These are phyloP conservation scores for Adelosebastes latens DNA, from an alignment of 2,797 vertebrate species.

Conservation along the genomic window DNA sequence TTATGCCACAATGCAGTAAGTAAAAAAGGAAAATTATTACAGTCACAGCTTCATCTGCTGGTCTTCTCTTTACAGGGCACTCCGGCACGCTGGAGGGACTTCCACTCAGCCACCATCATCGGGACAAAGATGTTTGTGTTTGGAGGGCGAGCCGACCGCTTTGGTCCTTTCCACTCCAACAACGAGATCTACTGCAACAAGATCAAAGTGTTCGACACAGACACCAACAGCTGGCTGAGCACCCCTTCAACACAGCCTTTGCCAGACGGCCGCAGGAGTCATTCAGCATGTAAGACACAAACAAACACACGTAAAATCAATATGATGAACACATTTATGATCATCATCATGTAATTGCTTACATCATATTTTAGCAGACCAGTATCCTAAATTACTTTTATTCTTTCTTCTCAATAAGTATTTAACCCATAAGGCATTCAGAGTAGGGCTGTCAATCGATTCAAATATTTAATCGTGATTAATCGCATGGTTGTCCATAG, in stretches of 20 bases:
- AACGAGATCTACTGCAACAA: conserved; percentile 99
- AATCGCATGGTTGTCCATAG: too few species aligned
- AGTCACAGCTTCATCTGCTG: neutral
- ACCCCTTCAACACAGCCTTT: conserved; percentile 86
- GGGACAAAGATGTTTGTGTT: conserved; percentile 97
- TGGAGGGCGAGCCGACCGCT: conserved; percentile 95
- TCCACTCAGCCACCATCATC: conserved; percentile 97
- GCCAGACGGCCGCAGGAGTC: conserved; percentile 94
- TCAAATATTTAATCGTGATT: too few species aligned
- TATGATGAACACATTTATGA: neutral
- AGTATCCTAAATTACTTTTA: neutral
- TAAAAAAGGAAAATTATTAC: neutral
- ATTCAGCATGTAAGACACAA: conserved; percentile 93
- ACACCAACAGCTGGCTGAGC: conserved; percentile 93
- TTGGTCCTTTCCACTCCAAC: conserved; percentile 98
- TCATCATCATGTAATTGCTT: neutral
- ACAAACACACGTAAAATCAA: neutral
- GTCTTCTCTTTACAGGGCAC: conserved; percentile 82
- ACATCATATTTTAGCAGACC: neutral
- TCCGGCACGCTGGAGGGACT: conserved; percentile 96
- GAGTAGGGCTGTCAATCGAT: too few species aligned
- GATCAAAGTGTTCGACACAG: conserved; percentile 95
- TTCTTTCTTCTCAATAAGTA: neutral
- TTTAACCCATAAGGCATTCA: neutral
- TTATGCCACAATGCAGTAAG: neutral